phyloP scores from a whole-genome alignment of 2,797 vertebrate genomes.

The Hypotaenidia okinawae region DNA sequence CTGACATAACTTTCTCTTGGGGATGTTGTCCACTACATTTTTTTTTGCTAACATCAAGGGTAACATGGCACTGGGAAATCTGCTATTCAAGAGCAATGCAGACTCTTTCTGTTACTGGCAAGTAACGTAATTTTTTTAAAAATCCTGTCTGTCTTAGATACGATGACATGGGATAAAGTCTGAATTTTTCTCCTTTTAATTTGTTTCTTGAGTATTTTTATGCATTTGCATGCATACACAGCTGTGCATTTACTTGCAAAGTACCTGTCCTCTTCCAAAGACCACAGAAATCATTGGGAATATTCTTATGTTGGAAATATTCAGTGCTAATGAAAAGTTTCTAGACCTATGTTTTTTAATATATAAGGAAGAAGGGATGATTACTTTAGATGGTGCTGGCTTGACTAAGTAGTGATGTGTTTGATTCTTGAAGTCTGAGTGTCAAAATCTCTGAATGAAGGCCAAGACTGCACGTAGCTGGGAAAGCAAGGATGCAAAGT shows the following conservation, averaged over 20 bases:
- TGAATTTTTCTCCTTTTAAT: background rate
- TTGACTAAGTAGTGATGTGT: background rate
- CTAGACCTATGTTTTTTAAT: background rate
- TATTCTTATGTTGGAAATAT: background rate
- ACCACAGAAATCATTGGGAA: background rate
- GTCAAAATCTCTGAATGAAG: background rate
- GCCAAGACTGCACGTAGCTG: background rate
- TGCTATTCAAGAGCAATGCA: background rate
- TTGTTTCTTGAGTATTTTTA: background rate
- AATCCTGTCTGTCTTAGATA: background rate
- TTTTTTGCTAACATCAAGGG: background rate
- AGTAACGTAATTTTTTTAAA: background rate
- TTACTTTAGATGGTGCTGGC: background rate
- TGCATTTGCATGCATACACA: background rate
- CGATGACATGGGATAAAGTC: background rate
- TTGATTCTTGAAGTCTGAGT: background rate
- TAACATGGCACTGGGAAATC: background rate
- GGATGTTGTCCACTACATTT: background rate
- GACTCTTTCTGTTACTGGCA: background rate
- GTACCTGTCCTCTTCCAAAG: background rate
- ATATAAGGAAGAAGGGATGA: background rate
- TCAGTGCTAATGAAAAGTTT: background rate
- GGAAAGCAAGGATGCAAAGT: background rate
- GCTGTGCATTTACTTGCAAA: background rate
- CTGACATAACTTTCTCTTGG: background rate